Base-by-base conservation (phyloP, 2,113 vertebrate species). In the Noturus placidus region DNA sequence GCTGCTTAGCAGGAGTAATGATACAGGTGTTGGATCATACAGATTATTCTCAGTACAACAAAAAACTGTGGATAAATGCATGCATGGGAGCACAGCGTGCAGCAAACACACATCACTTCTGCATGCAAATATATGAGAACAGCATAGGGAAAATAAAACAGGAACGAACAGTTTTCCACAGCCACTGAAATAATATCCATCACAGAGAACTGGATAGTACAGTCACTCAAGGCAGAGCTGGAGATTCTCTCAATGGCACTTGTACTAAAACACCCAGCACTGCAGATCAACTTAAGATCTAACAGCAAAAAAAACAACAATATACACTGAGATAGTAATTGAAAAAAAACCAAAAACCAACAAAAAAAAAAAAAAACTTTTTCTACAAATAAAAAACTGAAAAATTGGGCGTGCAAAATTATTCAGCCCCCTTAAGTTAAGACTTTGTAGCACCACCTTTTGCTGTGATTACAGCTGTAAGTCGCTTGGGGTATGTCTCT, bases 11-110 rank as follows among this genome's bases (percentile, higher is more conserved):
- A 50, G 38, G 22, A 42, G 25, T 4, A 70, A 65, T 70, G 22
- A 69, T n/a, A 22, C 19, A 20, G 50, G 63, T 52, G 33, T 25
- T 42, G 13, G 7, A 81, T 72, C 15, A n/a, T 52, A 52, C 22
- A 69, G 13, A n/a, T 77, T 61, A 14, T 13, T 19, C 42, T 78
- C 70, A 13, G 70, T n/a, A 77, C 27, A 86, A 15, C 79, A 57
- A 22, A 57, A 22, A 70, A 67, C 35, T 3, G 1, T 74, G 27
- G 38, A 56, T 7, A 65, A 61, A 78, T 38, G 8, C 70, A 87
- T 77, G 81, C 80, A 87, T 14, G 46, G 80, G 38, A 79, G 38
- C 69, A 22, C 59, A 84, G 61, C 91, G 87, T 85, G 87, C 90
- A 88, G 42, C 33, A 46, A 70, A 86, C 59, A 82, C 69, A 86